phyloP scores from a whole-genome alignment of 2,797 vertebrate genomes.

The Pseudocheirus occidentalis region DNA sequence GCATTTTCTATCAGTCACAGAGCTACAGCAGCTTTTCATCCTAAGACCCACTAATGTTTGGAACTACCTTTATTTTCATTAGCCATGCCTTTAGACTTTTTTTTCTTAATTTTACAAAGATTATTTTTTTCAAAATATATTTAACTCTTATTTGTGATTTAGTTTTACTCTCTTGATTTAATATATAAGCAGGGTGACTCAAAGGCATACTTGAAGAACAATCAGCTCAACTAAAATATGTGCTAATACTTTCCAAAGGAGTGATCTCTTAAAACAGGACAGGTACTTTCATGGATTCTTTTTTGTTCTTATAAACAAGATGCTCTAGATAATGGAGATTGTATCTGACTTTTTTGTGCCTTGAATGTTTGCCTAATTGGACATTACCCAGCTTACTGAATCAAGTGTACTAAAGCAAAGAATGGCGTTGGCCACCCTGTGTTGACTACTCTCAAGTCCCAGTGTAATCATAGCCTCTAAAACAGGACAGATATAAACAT shows the following conservation, averaged over 20 bases:
- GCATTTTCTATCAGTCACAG: conserved; percentile 17
- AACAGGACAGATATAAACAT: conserved; percentile 41
- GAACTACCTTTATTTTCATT: conserved; percentile 3
- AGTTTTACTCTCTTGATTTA: background rate
- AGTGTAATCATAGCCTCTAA: conserved; percentile 31
- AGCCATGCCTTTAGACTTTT: background rate
- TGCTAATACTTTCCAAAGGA: background rate
- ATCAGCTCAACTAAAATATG: background rate
- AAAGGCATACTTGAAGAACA: background rate
- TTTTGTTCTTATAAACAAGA: conserved; percentile 29
- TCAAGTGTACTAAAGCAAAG: background rate
- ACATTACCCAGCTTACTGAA: conserved; percentile 47
- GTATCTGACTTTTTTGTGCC: conserved; percentile 9
- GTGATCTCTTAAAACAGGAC: background rate
- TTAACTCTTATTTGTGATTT: background rate
- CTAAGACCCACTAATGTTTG: conserved; percentile 12
- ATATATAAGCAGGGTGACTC: background rate
- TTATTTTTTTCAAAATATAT: background rate
- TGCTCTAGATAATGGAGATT: background rate
- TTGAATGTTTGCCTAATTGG: background rate
- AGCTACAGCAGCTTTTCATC: background rate
- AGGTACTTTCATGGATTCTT: background rate
- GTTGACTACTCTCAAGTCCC: conserved; percentile 30
- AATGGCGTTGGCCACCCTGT: background rate
- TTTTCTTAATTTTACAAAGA: background rate